phyloP scores from a whole-genome alignment of 1,140 invertebrate species.

The Heliconius himera region DNA sequence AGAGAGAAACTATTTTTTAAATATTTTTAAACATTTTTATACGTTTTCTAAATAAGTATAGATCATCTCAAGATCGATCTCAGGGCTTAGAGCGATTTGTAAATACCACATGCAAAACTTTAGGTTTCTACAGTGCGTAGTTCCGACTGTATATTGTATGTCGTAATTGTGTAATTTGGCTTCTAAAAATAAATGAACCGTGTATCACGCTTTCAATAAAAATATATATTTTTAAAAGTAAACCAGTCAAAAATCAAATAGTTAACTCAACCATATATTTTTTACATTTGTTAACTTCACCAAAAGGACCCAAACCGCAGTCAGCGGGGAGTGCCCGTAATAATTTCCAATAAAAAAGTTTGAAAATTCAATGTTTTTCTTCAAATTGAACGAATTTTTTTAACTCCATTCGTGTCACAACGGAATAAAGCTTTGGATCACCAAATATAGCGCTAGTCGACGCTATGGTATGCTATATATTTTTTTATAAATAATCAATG shows the following conservation, averaged over 20 bases:
- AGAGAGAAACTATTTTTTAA: too few relatives aligned
- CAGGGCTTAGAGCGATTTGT: too few relatives aligned
- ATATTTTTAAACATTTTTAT: too few relatives aligned
- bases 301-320: background rate
- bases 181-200: too few relatives aligned
- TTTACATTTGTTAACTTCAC: background rate
- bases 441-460: background rate
- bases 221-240: too few relatives aligned
- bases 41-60: too few relatives aligned
- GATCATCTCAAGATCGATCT: too few relatives aligned
- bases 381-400: constrained; percentile 4
- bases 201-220: background rate
- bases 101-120: too few relatives aligned
- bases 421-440: background rate
- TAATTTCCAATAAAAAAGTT: constrained; percentile 4
- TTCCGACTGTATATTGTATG: too few relatives aligned
- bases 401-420: constrained; percentile 1
- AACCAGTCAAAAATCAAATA: too few relatives aligned
- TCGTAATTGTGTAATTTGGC: too few relatives aligned
- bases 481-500: background rate
- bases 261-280: background rate
- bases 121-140: too few relatives aligned
- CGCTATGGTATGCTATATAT: background rate
- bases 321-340: background rate
- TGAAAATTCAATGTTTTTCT: constrained; percentile 11